A percentile compares a stretch with the other conserved stretches of the same genome.
Conservation (phyloP, 2,888 invertebrate species). For the Aricia artaxerxes region DNA sequence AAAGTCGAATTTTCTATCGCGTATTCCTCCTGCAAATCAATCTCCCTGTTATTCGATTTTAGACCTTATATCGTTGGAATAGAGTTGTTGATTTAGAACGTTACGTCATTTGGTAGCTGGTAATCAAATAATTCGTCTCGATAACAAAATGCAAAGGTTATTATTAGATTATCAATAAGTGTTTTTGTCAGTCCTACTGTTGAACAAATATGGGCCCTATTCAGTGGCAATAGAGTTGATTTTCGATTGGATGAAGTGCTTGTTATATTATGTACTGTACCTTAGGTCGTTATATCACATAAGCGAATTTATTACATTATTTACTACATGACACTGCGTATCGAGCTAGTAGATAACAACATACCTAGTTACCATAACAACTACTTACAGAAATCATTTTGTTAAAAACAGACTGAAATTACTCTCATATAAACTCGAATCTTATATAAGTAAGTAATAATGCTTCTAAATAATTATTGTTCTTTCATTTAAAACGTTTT, state of each 20-base stretch:
- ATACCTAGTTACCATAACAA: too few relatives aligned
- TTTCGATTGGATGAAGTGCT: not conserved
- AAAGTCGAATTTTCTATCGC: not conserved
- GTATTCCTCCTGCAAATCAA: conserved; percentile 61
- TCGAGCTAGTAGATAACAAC: not conserved
- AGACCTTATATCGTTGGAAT: not conserved
- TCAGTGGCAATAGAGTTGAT: not conserved
- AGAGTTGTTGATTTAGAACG: not conserved
- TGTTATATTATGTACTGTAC: not conserved
- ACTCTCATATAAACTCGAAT: too few relatives aligned
- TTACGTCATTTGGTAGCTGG: conserved; percentile 5
- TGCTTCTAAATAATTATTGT: too few relatives aligned
- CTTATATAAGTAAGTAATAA: too few relatives aligned
- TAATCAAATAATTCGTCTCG: conserved; percentile 24
- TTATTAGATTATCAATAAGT: conserved; percentile 28
- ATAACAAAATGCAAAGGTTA: conserved; percentile 28
- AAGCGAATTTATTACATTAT: conserved; percentile 15
- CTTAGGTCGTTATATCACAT: not conserved
- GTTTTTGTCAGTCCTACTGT: not conserved
- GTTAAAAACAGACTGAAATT: too few relatives aligned
- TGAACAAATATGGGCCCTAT: not conserved
- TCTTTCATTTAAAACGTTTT: too few relatives aligned
- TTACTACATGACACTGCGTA: not conserved
- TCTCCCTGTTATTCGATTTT: conserved; percentile 33
- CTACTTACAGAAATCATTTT: too few relatives aligned